Base-by-base conservation (phyloP, 2,797 vertebrate genomes). In the Micrastur ruficollis region DNA sequence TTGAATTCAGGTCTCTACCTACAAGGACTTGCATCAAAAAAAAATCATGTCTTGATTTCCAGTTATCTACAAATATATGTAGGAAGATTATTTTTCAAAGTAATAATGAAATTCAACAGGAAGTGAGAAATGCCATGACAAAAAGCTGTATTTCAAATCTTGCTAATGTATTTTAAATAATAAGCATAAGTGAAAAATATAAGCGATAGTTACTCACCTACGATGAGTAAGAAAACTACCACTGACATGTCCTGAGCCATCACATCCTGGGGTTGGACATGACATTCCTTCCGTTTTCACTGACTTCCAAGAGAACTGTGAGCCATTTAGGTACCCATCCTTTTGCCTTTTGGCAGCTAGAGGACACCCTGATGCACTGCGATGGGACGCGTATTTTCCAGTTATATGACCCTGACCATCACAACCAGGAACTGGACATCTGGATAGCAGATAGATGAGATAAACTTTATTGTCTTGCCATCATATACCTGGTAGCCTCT, bases 221-320 rank as follows among this genome's bases (percentile, higher is more conserved):
- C 99, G 99, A 98, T 99, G 99, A n/a, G 99, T 99, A 93, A 99
- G 98, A 98, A 99, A 99, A 98, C 99, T 99, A 95, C 99, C 99
- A 52, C 99, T 99, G 98, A 99, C 99, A 63, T 99, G 99, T 70
- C 99, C 99, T 9, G 99, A 99, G 75, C 99, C 99, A 67, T 99
- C 99, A 47, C 99, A 99, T 85, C 99, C 99, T 6, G 99, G 99
- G 0, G 99, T 99, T 79, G 99, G 99, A 96, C 99, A 99, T 38
- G 99, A 99, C 99, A 99, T 99, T 97, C 99, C 99, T 97, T 99
- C 99, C 18, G 99, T 99, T 98, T 99, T 99, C 95, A 99, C 99
- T 10, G 99, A 99, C 98, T 99, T 99, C 99, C 99, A 99, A 8
- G 99, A 99, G 98, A 99, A 99, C 98, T 99, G 99, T 82, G 99